phyloP scores from a whole-genome alignment of 2,797 vertebrate species.

The Botia kubotai region DNA sequence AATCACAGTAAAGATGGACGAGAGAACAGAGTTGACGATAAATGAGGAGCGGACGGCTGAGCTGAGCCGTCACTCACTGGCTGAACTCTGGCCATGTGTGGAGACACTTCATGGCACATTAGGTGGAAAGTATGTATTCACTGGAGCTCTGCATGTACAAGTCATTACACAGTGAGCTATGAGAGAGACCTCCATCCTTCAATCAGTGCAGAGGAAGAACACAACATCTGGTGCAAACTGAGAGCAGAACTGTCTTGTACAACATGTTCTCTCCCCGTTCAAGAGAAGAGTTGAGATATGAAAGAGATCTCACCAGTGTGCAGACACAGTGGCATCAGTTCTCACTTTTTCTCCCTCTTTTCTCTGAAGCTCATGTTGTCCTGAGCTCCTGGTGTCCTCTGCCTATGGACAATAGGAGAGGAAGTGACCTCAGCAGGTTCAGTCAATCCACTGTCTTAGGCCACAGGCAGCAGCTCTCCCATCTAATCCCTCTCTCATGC shows the following conservation, averaged over 20 bases:
- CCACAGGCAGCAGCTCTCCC: slow-evolving; percentile 24
- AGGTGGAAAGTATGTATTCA: slow-evolving; percentile 48
- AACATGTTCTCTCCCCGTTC: no score
- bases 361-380: slow-evolving; percentile 29
- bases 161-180: slow-evolving; percentile 34
- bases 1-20: not conserved
- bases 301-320: not conserved
- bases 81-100: slow-evolving; percentile 20
- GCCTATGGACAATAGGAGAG: slow-evolving; percentile 39
- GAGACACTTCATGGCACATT: slow-evolving; percentile 58
- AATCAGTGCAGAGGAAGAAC: slow-evolving; percentile 33
- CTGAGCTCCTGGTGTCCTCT: slow-evolving; percentile 20
- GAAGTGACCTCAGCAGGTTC: slow-evolving; percentile 34
- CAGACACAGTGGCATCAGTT: slow-evolving; percentile 4
- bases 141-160: slow-evolving; percentile 46
- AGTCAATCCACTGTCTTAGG: slow-evolving; percentile 34
- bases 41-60: not conserved
- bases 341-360: slow-evolving; percentile 13
- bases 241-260: not conserved
- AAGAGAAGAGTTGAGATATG: not conserved
- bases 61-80: slow-evolving; percentile 43
- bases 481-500: slow-evolving; percentile 31
- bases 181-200: slow-evolving; percentile 38
- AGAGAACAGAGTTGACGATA: slow-evolving; percentile 23
- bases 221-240: not conserved